Conservation (phyloP, 2,797 vertebrate species). For the Acipenser transmontanus region DNA sequence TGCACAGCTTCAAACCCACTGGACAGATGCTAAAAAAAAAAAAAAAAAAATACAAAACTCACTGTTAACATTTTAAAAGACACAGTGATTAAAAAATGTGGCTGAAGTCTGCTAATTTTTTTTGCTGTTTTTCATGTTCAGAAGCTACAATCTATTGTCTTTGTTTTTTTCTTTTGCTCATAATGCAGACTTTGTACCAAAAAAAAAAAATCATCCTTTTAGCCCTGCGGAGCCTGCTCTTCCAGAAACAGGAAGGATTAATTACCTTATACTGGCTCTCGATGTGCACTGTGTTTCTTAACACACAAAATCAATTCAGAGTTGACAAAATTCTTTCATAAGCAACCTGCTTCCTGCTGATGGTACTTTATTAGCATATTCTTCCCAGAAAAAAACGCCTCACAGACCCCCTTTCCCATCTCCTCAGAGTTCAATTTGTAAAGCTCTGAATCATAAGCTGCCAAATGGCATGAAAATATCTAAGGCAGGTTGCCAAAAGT, state of each 20-base stretch:
- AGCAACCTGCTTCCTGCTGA: slow-evolving; percentile 6
- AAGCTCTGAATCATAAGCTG: too few species aligned
- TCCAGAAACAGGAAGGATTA: slow-evolving; percentile 74
- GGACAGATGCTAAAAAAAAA: too few species aligned
- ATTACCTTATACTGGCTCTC: slow-evolving; percentile 61
- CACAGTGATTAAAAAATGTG: too few species aligned
- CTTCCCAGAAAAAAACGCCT: slow-evolving; percentile 61
- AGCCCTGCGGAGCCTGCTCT: slow-evolving; percentile 44
- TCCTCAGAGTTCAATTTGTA: too few species aligned
- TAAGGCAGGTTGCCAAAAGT: too few species aligned
- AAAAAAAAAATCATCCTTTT: slow-evolving; percentile 60
- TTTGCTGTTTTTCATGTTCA: too few species aligned
- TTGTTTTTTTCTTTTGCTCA: slow-evolving; percentile 43
- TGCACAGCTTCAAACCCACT: too few species aligned
- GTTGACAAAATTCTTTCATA: slow-evolving; percentile 75
- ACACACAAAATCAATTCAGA: slow-evolving; percentile 78
- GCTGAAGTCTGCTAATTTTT: too few species aligned
- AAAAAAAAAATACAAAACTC: too few species aligned
- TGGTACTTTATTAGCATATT: slow-evolving; percentile 75
- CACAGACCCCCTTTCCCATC: slow-evolving; percentile 44
- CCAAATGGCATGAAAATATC: too few species aligned
- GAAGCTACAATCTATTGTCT: too few species aligned
- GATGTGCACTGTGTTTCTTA: slow-evolving; percentile 65
- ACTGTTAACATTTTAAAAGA: too few species aligned
- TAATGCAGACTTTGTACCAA: slow-evolving; percentile 61